These are phyloP conservation scores for Parazoanthus atlanticus DNA, from an alignment of 92 coral and sea anemone species.

Conservation along the genomic window DNA sequence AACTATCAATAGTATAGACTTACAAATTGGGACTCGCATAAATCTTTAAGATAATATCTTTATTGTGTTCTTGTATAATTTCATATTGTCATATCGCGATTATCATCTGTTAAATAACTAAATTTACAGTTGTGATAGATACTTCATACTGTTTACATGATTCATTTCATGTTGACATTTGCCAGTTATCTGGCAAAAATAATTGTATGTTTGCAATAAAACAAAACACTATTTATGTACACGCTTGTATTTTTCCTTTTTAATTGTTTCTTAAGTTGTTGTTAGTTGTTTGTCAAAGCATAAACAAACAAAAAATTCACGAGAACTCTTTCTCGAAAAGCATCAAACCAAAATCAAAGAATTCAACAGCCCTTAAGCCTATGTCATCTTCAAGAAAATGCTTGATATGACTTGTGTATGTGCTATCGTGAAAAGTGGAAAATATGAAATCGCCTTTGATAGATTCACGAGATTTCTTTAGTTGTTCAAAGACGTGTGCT, in stretches of 20 bases:
- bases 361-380: conserved; percentile 77
- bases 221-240: not conserved
- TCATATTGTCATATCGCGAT: not conserved
- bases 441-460: conserved; percentile 73
- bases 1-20: not conserved
- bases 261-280: not conserved
- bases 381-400: conserved; percentile 69
- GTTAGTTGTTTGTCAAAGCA: not conserved
- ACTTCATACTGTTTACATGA: not conserved
- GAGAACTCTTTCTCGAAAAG: conserved; percentile 78
- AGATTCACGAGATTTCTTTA: conserved; percentile 65
- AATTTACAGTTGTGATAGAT: not conserved
- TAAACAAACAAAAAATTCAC: not conserved
- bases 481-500: conserved; percentile 80
- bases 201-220: not conserved
- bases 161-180: not conserved
- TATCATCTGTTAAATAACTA: not conserved
- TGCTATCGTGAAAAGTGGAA: conserved; percentile 79
- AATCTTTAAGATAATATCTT: no score
- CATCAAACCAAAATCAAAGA: conserved; percentile 87
- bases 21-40: not conserved
- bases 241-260: not conserved
- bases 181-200: not conserved
- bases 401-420: conserved; percentile 67
- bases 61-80: not conserved